Conservation (phyloP, 2,888 invertebrate species). For the Homarus gammarus region DNA sequence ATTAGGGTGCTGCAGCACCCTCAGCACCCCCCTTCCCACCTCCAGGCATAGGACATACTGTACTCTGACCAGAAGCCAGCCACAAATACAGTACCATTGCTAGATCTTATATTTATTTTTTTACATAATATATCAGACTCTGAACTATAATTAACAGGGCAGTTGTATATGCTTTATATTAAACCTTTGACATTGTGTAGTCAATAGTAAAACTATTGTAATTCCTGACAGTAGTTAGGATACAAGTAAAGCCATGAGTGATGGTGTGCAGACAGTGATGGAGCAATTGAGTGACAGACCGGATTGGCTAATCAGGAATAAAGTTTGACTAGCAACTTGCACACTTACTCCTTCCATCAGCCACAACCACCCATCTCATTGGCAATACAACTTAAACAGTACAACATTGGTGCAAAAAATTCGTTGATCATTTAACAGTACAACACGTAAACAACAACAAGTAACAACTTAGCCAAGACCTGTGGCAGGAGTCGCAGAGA, state of each 20-base stretch:
- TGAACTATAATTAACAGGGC: neutral
- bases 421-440: constrained; percentile 66
- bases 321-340: neutral
- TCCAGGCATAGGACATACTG: too few relatives aligned
- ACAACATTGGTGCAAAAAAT: constrained; percentile 25
- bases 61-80: neutral
- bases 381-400: constrained; percentile 10
- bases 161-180: constrained; percentile 54
- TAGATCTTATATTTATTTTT: neutral
- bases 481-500: constrained; percentile 40
- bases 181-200: constrained; percentile 62
- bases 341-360: neutral
- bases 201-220: constrained; percentile 34
- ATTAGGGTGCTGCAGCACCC: too few relatives aligned
- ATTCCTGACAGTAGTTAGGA: neutral
- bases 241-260: neutral
- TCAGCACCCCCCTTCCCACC: too few relatives aligned
- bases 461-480: constrained; percentile 60
- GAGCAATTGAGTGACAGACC: neutral
- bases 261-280: neutral
- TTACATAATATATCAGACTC: neutral
- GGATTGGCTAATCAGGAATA: neutral
- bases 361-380: neutral
- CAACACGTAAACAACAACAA: constrained; percentile 61
- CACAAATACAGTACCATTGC: neutral